Conservation (phyloP, 2,113 vertebrate genomes). For the Gambusia affinis region DNA sequence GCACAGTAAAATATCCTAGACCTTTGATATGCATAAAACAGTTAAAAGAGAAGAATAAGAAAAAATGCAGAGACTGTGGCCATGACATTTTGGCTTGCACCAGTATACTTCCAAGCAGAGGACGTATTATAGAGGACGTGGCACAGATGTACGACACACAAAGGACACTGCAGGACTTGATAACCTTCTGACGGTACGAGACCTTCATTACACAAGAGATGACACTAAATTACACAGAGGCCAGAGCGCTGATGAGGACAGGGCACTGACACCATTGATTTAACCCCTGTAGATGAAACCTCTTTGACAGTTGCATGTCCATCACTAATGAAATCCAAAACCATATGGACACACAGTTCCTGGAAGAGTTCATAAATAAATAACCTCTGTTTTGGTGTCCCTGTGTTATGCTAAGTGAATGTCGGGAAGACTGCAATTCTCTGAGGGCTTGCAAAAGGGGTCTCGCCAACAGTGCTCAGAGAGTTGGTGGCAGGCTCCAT, state of each 20-base stretch:
- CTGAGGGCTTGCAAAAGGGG: conserved; percentile 56
- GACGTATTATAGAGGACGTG: conserved; percentile 23
- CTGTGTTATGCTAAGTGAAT: conserved; percentile 75
- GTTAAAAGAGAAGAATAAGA: background rate
- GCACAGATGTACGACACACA: conserved; percentile 45
- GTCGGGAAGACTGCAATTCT: conserved; percentile 73
- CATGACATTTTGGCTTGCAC: conserved; percentile 18
- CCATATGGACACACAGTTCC: conserved; percentile 64
- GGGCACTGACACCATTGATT: conserved; percentile 57
- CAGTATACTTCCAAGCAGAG: conserved; percentile 6
- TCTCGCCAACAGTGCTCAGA: conserved; percentile 55
- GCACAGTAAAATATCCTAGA: background rate
- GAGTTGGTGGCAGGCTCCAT: conserved; percentile 71
- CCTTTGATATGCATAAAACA: background rate
- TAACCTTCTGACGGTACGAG: conserved; percentile 41
- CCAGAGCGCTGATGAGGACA: conserved; percentile 42
- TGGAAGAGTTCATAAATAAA: conserved; percentile 82
- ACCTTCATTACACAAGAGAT: conserved; percentile 64
- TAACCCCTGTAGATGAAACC: conserved; percentile 54
- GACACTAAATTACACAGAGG: conserved; percentile 52
- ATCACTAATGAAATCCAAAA: conserved; percentile 71
- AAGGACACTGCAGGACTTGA: conserved; percentile 37
- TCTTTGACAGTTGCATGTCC: conserved; percentile 53
- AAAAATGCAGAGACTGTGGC: conserved; percentile 10
- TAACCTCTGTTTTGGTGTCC: conserved; percentile 80